phyloP scores from a whole-genome alignment of 53 echinoderm and acorn worm genomes.

The Apostichopus leukothele region DNA sequence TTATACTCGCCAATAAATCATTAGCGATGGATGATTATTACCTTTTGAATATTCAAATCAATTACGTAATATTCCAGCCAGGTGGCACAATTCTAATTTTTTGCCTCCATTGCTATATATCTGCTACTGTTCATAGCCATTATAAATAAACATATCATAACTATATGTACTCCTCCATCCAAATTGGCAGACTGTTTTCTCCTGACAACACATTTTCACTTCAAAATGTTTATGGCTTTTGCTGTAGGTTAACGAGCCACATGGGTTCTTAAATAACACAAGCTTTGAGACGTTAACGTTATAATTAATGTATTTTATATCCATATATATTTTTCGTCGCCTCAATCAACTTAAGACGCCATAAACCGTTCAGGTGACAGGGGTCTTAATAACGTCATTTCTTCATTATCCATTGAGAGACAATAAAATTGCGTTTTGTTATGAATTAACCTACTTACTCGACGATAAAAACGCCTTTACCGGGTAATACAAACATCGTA shows the following conservation, averaged over 20 bases:
- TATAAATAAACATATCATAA: no score
- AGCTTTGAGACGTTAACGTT: no score
- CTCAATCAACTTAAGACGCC: slow-evolving; percentile 9
- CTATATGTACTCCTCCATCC: no score
- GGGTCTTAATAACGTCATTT: slow-evolving; percentile 16
- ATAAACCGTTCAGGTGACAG: slow-evolving; percentile 15
- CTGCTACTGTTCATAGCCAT: no score
- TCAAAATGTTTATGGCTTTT: no score
- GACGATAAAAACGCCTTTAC: slow-evolving; percentile 26
- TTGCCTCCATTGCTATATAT: no score
- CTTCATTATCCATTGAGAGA: slow-evolving; percentile 1
- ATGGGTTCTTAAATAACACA: no score
- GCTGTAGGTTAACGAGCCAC: no score
- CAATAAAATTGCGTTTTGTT: slow-evolving; percentile 36
- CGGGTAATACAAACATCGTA: slow-evolving; percentile 45
- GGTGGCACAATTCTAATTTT: no score
- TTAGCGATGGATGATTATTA: neutral
- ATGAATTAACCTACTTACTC: slow-evolving; percentile 43
- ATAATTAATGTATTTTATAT: no score
- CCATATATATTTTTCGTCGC: neutral
- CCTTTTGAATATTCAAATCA: neutral
- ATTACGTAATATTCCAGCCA: neutral
- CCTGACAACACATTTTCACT: no score
- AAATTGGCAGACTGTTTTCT: no score
- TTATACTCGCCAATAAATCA: neutral